A percentile compares a stretch with the other conserved stretches of the same genome.
Evolutionary conservation across 2,888 invertebrate species (phyloP).

Genomic region (Litoditis marina): DNA sequence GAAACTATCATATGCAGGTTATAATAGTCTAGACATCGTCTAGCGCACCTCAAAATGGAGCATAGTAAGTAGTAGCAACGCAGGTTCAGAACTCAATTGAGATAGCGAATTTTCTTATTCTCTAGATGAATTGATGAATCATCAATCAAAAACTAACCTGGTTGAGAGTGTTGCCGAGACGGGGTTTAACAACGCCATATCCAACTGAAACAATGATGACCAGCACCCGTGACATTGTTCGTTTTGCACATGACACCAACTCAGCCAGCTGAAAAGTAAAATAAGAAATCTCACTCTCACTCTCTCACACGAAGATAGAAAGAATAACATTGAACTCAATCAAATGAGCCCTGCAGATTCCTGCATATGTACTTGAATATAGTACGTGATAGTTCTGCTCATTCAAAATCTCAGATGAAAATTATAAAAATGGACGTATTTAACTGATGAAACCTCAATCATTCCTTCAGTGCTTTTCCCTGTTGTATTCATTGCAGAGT

Average conservation of each 20-base stretch:
- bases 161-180: constrained; percentile 82
- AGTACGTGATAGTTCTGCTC: no score
- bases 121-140: no score
- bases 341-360: no score
- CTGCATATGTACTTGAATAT: no score
- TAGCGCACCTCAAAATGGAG: neutral
- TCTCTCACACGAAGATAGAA: no score
- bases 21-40: neutral
- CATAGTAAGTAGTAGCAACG: neutral
- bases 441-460: no score
- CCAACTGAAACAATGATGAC: constrained; percentile 90
- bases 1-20: neutral
- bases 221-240: constrained; percentile 85
- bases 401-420: no score
- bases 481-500: constrained; percentile 74
- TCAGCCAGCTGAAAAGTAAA: constrained; percentile 71
- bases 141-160: constrained; percentile 63
- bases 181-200: constrained; percentile 90
- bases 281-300: neutral
- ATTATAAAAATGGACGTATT: no score
- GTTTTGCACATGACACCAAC: constrained; percentile 83
- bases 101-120: no score
- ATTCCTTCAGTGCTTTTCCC: constrained; percentile 66
- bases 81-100: no score
- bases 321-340: no score